These are phyloP conservation scores for Apamea crenata DNA, from an alignment of 2,888 invertebrate genomes.

Conservation along the genomic window DNA sequence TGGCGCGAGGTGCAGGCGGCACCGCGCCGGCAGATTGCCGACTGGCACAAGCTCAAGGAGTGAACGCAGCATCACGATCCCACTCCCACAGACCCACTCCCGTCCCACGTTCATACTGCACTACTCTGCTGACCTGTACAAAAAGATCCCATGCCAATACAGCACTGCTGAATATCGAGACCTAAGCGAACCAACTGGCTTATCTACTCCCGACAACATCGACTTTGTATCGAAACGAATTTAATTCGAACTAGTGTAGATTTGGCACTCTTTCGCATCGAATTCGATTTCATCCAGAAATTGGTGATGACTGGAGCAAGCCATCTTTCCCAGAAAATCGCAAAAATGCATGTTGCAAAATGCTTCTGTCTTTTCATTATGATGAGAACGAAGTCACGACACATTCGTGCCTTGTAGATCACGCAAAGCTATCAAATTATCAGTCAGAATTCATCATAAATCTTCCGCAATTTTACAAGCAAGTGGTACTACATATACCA, in stretches of 20 bases:
- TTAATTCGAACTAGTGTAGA: background rate
- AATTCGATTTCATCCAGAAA: background rate
- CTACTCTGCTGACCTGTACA: conserved; percentile 16
- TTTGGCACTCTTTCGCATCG: background rate
- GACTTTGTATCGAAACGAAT: background rate
- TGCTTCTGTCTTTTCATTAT: background rate
- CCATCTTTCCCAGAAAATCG: background rate
- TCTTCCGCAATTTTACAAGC: background rate
- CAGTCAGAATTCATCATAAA: background rate
- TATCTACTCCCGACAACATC: background rate
- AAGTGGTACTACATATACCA: background rate
- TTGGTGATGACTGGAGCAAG: background rate
- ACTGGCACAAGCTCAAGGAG: conserved; percentile 99
- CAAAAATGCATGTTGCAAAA: background rate
- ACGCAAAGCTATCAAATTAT: background rate
- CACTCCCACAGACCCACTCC: conserved; percentile 8
- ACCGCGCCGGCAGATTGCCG: conserved; percentile 99
- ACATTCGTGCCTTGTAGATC: background rate
- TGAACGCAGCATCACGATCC: conserved; percentile 82
- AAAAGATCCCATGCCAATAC: background rate
- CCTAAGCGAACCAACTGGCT: background rate
- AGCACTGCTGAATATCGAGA: background rate
- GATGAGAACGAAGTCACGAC: background rate
- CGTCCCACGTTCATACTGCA: conserved; percentile 49
- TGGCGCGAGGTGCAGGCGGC: conserved; percentile 99